Conservation (phyloP, 2,888 invertebrate genomes). For the Reticulitermes lucifugus region DNA sequence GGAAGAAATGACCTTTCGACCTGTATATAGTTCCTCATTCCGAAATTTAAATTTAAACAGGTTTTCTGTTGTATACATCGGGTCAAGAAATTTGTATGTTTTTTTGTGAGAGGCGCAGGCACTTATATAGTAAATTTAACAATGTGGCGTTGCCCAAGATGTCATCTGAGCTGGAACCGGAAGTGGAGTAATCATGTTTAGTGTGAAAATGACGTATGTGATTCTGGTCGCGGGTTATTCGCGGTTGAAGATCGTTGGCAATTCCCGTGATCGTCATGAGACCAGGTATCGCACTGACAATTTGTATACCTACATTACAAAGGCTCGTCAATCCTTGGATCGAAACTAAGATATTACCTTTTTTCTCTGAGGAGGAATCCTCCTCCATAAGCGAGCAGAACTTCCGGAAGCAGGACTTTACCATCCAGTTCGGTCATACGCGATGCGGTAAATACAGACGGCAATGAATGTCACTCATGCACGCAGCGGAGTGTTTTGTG, state of each 20-base stretch:
- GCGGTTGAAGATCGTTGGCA: neutral
- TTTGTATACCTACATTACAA: neutral
- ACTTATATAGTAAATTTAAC: constrained; percentile 12
- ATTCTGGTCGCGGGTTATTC: neutral
- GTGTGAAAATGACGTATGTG: neutral
- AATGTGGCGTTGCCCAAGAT: neutral
- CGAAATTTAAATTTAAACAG: constrained; percentile 30
- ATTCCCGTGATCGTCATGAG: no score
- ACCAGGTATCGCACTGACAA: neutral
- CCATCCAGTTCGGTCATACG: neutral
- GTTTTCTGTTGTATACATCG: constrained; percentile 1
- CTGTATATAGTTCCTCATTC: constrained; percentile 13
- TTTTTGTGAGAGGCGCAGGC: neutral
- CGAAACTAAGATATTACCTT: neutral
- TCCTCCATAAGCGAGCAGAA: neutral
- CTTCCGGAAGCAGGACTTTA: neutral
- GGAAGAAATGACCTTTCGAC: constrained; percentile 8
- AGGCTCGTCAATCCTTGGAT: neutral
- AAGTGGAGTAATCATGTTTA: neutral
- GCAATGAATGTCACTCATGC: neutral
- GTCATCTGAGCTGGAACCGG: constrained; percentile 15
- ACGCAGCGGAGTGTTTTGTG: neutral
- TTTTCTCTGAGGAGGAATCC: neutral
- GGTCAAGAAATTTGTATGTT: constrained; percentile 31
- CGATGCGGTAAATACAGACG: neutral